Evolutionary conservation across 2,888 invertebrate genomes (phyloP).

Genomic region (Monochamus alternatus): DNA sequence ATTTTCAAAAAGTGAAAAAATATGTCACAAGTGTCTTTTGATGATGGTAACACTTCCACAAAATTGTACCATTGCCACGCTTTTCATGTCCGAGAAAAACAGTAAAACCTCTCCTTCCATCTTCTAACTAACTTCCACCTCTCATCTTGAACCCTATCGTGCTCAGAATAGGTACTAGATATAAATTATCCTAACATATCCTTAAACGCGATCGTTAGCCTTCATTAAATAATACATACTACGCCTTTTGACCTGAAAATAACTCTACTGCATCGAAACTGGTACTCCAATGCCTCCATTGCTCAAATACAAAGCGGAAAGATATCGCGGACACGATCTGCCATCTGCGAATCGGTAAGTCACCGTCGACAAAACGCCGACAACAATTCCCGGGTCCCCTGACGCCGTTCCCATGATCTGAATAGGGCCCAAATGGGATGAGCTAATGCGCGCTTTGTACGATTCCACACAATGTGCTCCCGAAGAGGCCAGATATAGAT

Average conservation of each 20-base stretch:
- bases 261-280: background rate
- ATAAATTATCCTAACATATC: too few relatives aligned
- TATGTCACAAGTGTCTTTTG: too few relatives aligned
- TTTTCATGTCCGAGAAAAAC: too few relatives aligned
- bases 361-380: background rate
- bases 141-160: too few relatives aligned
- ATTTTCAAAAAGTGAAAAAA: too few relatives aligned
- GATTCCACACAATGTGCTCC: background rate
- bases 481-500: background rate
- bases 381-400: slow-evolving; percentile 16
- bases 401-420: slow-evolving; percentile 24
- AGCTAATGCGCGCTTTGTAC: slow-evolving; percentile 29
- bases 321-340: background rate
- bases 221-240: too few relatives aligned
- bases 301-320: background rate
- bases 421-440: slow-evolving; percentile 30
- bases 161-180: too few relatives aligned
- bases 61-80: too few relatives aligned
- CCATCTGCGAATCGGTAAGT: background rate
- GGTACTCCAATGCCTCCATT: background rate
- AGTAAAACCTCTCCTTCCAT: too few relatives aligned
- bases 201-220: too few relatives aligned
- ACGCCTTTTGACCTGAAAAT: background rate
- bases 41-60: too few relatives aligned
- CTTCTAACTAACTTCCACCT: too few relatives aligned